A percentile compares a stretch with the other conserved stretches of the same genome.
Evolutionary conservation across 1,140 invertebrate genomes (phyloP).

Genomic region (Diuraphis noxia): DNA sequence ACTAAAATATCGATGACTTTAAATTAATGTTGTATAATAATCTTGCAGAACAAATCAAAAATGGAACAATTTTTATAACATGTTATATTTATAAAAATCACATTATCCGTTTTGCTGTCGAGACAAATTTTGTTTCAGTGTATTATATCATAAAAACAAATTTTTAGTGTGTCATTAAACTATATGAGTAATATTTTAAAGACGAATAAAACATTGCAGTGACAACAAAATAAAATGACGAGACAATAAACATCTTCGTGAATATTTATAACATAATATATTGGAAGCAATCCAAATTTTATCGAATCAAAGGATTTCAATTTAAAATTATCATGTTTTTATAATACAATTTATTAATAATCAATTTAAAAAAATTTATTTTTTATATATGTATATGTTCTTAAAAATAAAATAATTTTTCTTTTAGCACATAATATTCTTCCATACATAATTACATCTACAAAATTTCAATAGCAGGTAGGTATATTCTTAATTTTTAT

Average conservation of each 20-base stretch:
- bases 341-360: too few species aligned
- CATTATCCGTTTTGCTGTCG: neutral
- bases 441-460: neutral
- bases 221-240: neutral
- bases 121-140: neutral
- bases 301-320: neutral
- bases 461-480: neutral
- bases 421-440: neutral
- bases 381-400: neutral
- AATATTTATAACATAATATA: conserved; percentile 15
- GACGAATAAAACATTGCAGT: neutral
- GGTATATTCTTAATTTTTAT: neutral
- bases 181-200: conserved; percentile 9
- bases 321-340: neutral
- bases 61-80: neutral
- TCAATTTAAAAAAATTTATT: neutral
- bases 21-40: neutral
- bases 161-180: conserved; percentile 5
- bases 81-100: neutral
- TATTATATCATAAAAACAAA: neutral
- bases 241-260: conserved; percentile 5
- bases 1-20: neutral
- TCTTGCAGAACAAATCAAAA: neutral
- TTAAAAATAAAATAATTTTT: neutral
- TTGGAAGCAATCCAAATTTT: neutral